Evolutionary conservation across 2,888 invertebrate genomes (phyloP).

Genomic region (Onthophagus sagittarius): DNA sequence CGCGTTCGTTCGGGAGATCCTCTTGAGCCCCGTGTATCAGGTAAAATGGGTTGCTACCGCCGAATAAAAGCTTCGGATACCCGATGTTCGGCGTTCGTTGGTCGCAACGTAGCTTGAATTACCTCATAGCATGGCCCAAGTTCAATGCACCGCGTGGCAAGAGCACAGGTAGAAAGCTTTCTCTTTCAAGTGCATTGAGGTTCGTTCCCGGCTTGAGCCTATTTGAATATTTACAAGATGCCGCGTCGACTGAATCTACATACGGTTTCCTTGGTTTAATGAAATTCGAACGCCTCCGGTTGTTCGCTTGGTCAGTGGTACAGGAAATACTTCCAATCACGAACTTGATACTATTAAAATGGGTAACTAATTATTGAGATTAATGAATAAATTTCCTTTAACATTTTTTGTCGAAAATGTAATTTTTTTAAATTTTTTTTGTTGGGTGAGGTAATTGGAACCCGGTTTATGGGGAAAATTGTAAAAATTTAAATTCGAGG

Average conservation of each 20-base stretch:
- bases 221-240: neutral
- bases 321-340: neutral
- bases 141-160: neutral
- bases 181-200: neutral
- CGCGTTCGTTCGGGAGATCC: neutral
- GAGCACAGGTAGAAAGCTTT: neutral
- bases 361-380: neutral
- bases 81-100: neutral
- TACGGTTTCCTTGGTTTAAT: neutral
- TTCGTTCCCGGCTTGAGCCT: neutral
- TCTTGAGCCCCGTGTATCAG: neutral
- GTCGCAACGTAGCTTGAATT: neutral
- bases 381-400: too few relatives aligned
- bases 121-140: neutral
- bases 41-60: neutral
- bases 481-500: too few relatives aligned
- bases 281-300: neutral
- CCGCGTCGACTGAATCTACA: neutral
- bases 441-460: too few relatives aligned
- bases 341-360: neutral
- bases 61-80: neutral
- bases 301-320: neutral
- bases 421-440: too few relatives aligned
- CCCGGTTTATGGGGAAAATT: too few relatives aligned
- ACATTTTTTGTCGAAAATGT: too few relatives aligned